Conservation (phyloP, 2,797 vertebrate genomes). For the Labeo calbasu region DNA sequence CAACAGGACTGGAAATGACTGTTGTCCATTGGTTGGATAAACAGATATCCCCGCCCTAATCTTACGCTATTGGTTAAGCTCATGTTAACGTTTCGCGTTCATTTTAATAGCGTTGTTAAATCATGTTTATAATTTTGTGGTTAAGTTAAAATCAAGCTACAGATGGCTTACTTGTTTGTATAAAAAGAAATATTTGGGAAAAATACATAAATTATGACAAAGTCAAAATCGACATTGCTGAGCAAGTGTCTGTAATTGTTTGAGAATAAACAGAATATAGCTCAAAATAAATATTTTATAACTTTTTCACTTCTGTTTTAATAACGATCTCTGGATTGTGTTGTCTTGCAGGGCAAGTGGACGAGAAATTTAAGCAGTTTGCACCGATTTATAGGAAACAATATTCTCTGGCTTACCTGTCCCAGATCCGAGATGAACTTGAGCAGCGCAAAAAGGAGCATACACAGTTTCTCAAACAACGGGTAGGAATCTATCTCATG, state of each 20-base stretch:
- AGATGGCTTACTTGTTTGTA: no score
- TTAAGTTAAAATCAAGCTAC: no score
- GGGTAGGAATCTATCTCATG: slow-evolving; percentile 71
- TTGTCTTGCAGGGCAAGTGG: slow-evolving; percentile 77
- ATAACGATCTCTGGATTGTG: slow-evolving; percentile 14
- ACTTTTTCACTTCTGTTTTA: neutral
- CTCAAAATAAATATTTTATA: no score
- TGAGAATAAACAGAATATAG: neutral
- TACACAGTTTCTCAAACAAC: slow-evolving; percentile 82
- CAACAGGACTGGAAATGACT: neutral
- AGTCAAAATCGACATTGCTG: no score
- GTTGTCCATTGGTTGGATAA: neutral
- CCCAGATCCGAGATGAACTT: slow-evolving; percentile 82
- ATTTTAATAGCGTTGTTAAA: no score
- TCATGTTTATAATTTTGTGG: no score
- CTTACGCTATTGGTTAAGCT: neutral
- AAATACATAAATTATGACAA: no score
- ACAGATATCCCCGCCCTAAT: neutral
- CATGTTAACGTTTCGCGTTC: no score
- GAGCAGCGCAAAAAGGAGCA: slow-evolving; percentile 78
- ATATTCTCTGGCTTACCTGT: slow-evolving; percentile 82
- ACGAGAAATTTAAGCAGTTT: slow-evolving; percentile 84
- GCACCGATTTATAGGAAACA: slow-evolving; percentile 85
- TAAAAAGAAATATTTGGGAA: no score
- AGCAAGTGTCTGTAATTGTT: neutral